phyloP scores from a whole-genome alignment of 2,797 vertebrate genomes.

The Numenius phaeopus region DNA sequence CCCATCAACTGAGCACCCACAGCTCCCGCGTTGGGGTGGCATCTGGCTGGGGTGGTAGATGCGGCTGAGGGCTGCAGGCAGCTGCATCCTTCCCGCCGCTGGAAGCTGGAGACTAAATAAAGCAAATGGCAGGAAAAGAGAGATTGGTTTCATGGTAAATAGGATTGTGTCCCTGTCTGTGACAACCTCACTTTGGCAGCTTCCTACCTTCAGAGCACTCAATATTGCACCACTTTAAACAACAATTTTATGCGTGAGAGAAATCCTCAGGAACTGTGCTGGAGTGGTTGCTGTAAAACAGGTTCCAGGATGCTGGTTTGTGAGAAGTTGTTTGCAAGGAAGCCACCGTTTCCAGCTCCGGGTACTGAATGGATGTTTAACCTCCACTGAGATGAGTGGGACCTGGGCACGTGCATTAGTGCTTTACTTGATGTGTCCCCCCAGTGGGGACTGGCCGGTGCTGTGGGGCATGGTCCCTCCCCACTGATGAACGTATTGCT shows the following conservation, averaged over 20 bases:
- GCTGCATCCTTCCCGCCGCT: not conserved
- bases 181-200: not conserved
- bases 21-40: not conserved
- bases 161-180: not conserved
- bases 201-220: not conserved
- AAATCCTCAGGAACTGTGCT: not conserved
- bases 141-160: not conserved
- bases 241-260: not conserved
- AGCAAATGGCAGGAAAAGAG: not conserved
- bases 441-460: not conserved
- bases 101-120: not conserved
- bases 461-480: not conserved
- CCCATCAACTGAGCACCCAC: not conserved
- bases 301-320: not conserved
- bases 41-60: not conserved
- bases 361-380: not conserved
- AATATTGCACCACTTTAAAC: not conserved
- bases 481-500: not conserved
- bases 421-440: not conserved
- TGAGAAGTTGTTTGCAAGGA: not conserved
- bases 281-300: not conserved
- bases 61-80: not conserved
- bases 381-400: not conserved
- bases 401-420: fast-evolving
- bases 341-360: not conserved